These are phyloP conservation scores for Tenthredo livida DNA, from an alignment of 2,888 invertebrate genomes.

Conservation along the genomic window DNA sequence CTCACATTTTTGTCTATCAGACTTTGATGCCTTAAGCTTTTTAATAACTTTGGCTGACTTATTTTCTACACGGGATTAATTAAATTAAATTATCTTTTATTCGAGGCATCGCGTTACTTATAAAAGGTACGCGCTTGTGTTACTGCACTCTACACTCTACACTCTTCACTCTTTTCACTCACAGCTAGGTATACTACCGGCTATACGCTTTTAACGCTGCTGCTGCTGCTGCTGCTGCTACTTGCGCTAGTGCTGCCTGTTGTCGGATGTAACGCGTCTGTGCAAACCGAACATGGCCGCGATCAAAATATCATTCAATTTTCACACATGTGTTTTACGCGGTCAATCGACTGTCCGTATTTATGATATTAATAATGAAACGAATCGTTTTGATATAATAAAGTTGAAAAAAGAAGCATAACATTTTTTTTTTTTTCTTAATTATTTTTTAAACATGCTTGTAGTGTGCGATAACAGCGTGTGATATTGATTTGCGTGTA, in stretches of 20 bases:
- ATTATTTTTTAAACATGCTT: not conserved
- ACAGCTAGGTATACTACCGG: conserved; percentile 1
- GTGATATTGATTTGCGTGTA: not conserved
- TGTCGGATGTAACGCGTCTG: conserved; percentile 1
- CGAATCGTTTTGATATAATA: not conserved
- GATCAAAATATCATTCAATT: conserved; percentile 39
- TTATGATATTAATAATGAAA: not conserved
- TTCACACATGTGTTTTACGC: conserved; percentile 29
- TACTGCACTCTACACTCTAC: not conserved
- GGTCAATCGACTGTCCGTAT: conserved; percentile 22
- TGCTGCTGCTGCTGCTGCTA: too few species aligned
- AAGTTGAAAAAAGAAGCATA: not conserved
- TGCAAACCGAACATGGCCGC: conserved; percentile 62
- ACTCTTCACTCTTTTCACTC: not conserved
- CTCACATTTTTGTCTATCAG: conserved; percentile 17
- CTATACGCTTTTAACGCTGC: too few species aligned
- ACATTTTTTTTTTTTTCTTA: not conserved
- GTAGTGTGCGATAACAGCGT: not conserved
- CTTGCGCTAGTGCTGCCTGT: not conserved
- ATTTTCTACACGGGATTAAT: conserved; percentile 28
- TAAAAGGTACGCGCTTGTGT: conserved; percentile 28
- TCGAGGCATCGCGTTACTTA: conserved; percentile 51
- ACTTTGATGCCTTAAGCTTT: not conserved
- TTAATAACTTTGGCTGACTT: not conserved
- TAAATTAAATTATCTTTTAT: conserved; percentile 45